Evolutionary conservation across 2,797 vertebrate genomes (phyloP), one percentile per base, ranked within the genome.

Genomic region (Cynopterus sphinx): DNA sequence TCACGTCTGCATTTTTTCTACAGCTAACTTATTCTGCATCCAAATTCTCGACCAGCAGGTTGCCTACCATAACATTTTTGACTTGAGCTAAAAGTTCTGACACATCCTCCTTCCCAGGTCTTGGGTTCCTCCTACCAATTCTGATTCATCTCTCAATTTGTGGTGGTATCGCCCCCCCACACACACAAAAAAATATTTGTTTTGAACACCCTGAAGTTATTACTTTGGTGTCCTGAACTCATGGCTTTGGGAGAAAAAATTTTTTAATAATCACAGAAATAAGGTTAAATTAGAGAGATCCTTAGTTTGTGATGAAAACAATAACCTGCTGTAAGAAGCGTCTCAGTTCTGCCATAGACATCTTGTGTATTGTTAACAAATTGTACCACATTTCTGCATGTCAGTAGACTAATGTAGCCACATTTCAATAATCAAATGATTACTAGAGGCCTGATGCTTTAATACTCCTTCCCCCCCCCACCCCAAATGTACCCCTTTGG

Each of bases 381-480:
- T 59, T 67, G 22, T 21, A 87, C 81, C 31, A 74, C 16, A 26
- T 94, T 88, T 91, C 74, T 53, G 33, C 71, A 89, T 87, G 68
- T 77, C 61, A 26, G 17, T 36, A 82, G 63, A 68, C 13, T n/a
- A 75, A 59, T 31, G 31, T 24, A 57, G 70, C 61, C 71, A 75
- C 71, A 70, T 67, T 84, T 75, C 63, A 24, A 9, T 70, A 87
- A 39, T 41, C 43, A 68, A 11, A 33, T 28, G 9, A 46, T 19
- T n/a, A 41, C 57, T 24, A 12, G 15, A 93, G 19, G 28, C 19
- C 4, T 73, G 28, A 74, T 43, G 31, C 33, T 89, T 90, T 82
- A 19, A 65, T 49, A 49, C 15, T 15, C 46, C 46, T 49, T 2
- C 26, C 26, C 10, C 82, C 87, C 53, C 53, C 11, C 57, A 31